Conservation (phyloP, 1,140 invertebrate genomes). For the Cherax destructor region DNA sequence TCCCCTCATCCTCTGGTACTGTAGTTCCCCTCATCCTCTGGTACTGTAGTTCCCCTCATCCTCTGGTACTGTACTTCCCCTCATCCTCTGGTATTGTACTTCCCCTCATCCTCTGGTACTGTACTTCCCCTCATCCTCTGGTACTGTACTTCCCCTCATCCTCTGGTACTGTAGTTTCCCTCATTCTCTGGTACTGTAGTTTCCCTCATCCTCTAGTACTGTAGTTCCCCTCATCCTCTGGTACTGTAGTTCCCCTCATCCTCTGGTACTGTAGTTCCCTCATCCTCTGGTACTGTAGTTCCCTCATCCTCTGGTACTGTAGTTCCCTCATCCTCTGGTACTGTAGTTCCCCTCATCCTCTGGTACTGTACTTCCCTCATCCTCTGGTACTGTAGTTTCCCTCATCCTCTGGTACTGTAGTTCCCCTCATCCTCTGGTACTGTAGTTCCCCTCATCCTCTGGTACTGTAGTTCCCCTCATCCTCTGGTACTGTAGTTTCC, state of each 20-base stretch:
- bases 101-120: too few species aligned
- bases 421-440: conserved; percentile 1
- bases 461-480: conserved; percentile 6
- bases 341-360: neutral
- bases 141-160: neutral
- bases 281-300: neutral
- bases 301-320: neutral
- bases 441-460: conserved; percentile 1
- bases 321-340: neutral
- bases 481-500: neutral
- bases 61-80: too few species aligned
- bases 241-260: neutral
- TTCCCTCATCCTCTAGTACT: neutral
- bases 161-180: neutral
- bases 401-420: too few species aligned
- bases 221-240: too few species aligned
- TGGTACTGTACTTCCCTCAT: too few species aligned
- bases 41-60: too few species aligned
- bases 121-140: too few species aligned
- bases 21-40: too few species aligned
- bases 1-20: too few species aligned
- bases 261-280: neutral
- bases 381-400: too few species aligned
- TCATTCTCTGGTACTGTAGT: neutral
- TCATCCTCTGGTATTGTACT: too few species aligned